A percentile compares a stretch with the other conserved stretches of the same genome.
phyloP scores from a whole-genome alignment of 1,140 invertebrate species.

The Phymorhynchus buccinoides region DNA sequence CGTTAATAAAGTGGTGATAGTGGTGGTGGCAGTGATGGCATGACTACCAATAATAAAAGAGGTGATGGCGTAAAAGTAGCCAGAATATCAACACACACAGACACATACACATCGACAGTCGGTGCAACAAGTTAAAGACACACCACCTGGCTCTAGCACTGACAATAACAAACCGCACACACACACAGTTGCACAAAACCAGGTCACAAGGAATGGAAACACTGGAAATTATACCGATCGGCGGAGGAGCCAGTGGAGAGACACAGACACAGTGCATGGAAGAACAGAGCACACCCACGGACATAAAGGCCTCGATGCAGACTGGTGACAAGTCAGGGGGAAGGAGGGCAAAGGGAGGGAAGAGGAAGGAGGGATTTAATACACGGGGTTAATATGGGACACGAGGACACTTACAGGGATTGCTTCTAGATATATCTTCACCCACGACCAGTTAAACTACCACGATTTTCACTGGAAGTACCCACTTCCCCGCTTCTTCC shows the following conservation, averaged over 20 bases:
- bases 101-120: not conserved
- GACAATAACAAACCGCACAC: not conserved
- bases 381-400: not conserved
- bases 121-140: not conserved
- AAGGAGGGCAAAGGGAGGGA: no score
- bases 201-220: no score
- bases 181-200: not conserved
- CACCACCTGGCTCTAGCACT: conserved; percentile 12
- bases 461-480: not conserved
- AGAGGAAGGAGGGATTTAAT: no score
- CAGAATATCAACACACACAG: not conserved
- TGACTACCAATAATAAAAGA: not conserved
- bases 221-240: not conserved
- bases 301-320: conserved; percentile 4
- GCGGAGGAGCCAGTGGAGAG: not conserved
- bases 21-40: not conserved
- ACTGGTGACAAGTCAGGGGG: not conserved
- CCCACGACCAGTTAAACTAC: not conserved
- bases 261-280: not conserved
- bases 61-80: not conserved
- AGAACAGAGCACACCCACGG: not conserved
- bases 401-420: not conserved
- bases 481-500: not conserved
- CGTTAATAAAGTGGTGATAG: conserved; percentile 21
- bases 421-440: not conserved